Conservation (phyloP, 2,797 vertebrate genomes). For the Choloepus didactylus region DNA sequence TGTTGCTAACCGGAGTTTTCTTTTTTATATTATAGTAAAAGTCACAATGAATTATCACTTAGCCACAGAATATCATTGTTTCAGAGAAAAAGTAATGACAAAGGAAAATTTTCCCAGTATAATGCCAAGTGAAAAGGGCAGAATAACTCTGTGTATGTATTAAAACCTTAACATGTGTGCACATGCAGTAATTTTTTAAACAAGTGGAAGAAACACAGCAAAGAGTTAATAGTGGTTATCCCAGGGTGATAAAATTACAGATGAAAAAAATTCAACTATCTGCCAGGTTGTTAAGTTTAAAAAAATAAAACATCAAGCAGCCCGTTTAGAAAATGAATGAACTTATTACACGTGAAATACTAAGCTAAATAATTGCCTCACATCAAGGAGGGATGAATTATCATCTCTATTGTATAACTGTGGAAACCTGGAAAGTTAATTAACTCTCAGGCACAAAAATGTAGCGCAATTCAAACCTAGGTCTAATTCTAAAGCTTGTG, state of each 20-base stretch:
- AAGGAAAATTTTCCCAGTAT: too few species aligned
- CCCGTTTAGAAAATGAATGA: constrained; percentile 47
- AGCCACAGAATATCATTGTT: too few species aligned
- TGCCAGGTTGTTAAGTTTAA: not conserved
- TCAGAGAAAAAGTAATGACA: too few species aligned
- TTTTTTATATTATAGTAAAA: too few species aligned
- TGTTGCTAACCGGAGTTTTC: too few species aligned
- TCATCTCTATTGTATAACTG: constrained; percentile 17
- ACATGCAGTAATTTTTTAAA: constrained; percentile 33
- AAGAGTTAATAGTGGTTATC: constrained; percentile 39
- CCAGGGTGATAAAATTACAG: not conserved
- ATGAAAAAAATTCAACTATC: not conserved
- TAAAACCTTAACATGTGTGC: too few species aligned
- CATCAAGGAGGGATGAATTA: constrained; percentile 44
- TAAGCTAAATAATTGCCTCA: constrained; percentile 15
- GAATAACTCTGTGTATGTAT: not conserved
- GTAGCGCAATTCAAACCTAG: constrained; percentile 2
- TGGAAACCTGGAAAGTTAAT: constrained; percentile 22
- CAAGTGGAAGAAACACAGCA: constrained; percentile 13
- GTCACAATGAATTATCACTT: too few species aligned
- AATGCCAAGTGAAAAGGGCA: constrained; percentile 23
- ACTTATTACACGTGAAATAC: not conserved
- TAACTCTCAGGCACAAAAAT: constrained; percentile 41
- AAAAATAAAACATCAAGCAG: not conserved
- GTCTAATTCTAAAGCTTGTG: constrained; percentile 48